Base-by-base conservation (phyloP, 2,888 invertebrate species). In the Meteorus cinctellus region DNA sequence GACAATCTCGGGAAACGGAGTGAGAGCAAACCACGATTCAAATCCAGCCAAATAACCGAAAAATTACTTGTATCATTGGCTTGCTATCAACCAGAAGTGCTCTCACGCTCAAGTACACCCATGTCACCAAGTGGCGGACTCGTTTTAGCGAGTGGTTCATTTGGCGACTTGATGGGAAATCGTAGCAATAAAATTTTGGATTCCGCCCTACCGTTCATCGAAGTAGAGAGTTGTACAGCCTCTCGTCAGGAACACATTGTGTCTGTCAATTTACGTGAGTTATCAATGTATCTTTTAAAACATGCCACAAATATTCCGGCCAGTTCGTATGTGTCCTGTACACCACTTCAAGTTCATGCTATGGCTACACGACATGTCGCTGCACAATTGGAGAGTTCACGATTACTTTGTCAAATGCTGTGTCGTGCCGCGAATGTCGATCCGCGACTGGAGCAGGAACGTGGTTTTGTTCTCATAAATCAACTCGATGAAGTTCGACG, bases 171-270 rank as follows among this genome's bases (percentile, higher is more conserved):
- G 36, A 85, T 88, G 81, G 83, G 87, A 41, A 84, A 83, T 74
- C 86, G 89, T 3, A 82, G 81, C 19, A 86, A 86, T 71, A 89
- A 89, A 77, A 82, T 86, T 45, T 80, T 86, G 16, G 88, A 89
- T 24, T 86, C 86, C 0, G 83, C 81, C 76, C 90, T 96, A 82
- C 96, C 96, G 0, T 96, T 96, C 90, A 92, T 94, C 77, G 96
- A 96, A 89, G 91, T 94, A 16, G 96, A 96, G 89, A 94, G 94
- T 59, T 96, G 96, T 87, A 96, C 96, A 3, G 96, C 96, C 16
- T 96, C 96, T 83, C 95, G 95, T 84, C 96, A 96, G 89, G 96
- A 96, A 84, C 96, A 96, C 86, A 94, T 96, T 59, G 95, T 96
- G 60, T 96, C 96, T 10, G 96, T 96, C 87, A 96, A 96, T 90